A percentile compares a stretch with the other conserved stretches of the same genome.
Evolutionary conservation across 2,113 vertebrate species (phyloP).

Genomic region (Mormoops blainvillei): DNA sequence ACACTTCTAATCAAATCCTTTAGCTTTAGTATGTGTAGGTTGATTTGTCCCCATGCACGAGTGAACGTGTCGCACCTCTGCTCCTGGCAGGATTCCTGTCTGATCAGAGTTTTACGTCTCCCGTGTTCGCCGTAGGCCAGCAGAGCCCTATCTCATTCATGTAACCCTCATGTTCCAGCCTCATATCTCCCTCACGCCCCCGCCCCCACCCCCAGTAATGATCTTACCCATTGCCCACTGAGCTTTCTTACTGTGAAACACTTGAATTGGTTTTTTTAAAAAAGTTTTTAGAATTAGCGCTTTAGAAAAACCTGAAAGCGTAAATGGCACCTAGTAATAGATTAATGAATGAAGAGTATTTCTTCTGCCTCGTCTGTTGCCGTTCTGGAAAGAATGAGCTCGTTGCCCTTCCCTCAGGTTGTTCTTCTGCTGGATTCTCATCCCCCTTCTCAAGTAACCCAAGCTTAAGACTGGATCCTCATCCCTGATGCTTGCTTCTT

Average conservation of each 20-base stretch:
- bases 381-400: background rate
- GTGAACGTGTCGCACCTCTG: background rate
- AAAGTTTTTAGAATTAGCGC: background rate
- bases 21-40: slow-evolving; percentile 31
- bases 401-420: background rate
- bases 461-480: background rate
- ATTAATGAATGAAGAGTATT: background rate
- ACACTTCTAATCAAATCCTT: slow-evolving; percentile 41
- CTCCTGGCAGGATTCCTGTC: slow-evolving; percentile 36
- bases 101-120: slow-evolving; percentile 15
- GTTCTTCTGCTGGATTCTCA: background rate
- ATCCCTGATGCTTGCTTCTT: background rate
- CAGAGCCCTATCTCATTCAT: slow-evolving; percentile 47
- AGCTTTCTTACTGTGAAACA: slow-evolving; percentile 32
- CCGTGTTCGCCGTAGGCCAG: slow-evolving; percentile 13
- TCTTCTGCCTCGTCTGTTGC: background rate
- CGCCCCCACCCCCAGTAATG: background rate
- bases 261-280: background rate
- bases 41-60: background rate
- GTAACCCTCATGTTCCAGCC: slow-evolving; percentile 42
- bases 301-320: background rate
- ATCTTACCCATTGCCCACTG: slow-evolving; percentile 8
- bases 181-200: background rate
- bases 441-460: background rate
- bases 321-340: background rate